A percentile compares a stretch with the other conserved stretches of the same genome.
Conservation (phyloP, 1,140 invertebrate genomes). For the Drosophila bocqueti region DNA sequence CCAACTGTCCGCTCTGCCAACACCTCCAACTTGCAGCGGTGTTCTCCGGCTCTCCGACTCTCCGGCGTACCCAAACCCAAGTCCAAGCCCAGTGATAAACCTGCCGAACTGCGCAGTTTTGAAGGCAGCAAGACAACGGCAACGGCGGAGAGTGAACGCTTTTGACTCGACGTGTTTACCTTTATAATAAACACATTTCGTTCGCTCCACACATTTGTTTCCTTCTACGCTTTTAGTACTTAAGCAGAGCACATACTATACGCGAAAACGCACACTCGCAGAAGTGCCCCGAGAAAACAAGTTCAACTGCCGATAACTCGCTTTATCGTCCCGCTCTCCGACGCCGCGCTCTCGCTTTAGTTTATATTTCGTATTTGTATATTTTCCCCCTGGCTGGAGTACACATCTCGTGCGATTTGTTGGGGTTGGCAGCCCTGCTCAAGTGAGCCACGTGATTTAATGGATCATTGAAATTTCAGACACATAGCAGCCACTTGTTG, state of each 20-base stretch:
- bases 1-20: conserved; percentile 4
- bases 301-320: conserved; percentile 68
- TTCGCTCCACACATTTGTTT: conserved; percentile 57
- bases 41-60: conserved; percentile 18
- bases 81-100: conserved; percentile 18
- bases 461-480: conserved; percentile 43
- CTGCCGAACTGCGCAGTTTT: conserved; percentile 67
- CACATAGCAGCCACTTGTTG: conserved; percentile 33
- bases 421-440: conserved; percentile 33
- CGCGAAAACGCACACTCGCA: conserved; percentile 25
- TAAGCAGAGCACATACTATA: conserved; percentile 69
- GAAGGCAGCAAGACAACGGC: conserved; percentile 19
- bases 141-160: conserved; percentile 55
- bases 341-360: not conserved
- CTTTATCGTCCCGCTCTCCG: conserved; percentile 9
- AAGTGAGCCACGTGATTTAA: conserved; percentile 51
- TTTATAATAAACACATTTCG: conserved; percentile 80
- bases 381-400: not conserved
- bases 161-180: conserved; percentile 67
- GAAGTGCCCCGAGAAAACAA: conserved; percentile 53
- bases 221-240: conserved; percentile 54
- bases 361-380: conserved; percentile 4
- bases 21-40: conserved; percentile 24
- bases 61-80: not conserved
- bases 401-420: conserved; percentile 39